Percentiles rank a stretch among this genome's conserved stretches.
These are phyloP conservation scores for Euwallacea fornicatus DNA, from an alignment of 1,140 invertebrate species.

Conservation along the genomic window DNA sequence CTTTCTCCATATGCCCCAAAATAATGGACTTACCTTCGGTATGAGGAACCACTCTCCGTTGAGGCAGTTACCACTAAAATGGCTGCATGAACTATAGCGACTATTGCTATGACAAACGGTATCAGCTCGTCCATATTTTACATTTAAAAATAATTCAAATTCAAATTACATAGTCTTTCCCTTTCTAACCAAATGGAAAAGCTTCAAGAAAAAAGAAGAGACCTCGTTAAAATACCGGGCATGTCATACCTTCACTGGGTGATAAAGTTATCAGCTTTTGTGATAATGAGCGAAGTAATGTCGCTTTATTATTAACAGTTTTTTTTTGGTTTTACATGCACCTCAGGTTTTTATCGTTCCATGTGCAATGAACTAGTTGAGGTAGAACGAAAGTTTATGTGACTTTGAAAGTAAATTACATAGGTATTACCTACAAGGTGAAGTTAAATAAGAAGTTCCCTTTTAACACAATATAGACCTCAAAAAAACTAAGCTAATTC, in stretches of 20 bases:
- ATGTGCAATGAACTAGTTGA: not conserved
- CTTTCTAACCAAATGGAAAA: not conserved
- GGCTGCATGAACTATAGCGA: not conserved
- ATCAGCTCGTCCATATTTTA: constrained; percentile 8
- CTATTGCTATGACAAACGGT: not conserved
- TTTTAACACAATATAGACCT: too few species aligned
- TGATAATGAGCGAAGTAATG: constrained; percentile 14
- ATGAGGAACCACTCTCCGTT: too few species aligned
- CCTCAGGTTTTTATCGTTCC: constrained; percentile 1
- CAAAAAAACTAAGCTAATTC: too few species aligned
- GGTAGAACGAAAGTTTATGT: not conserved
- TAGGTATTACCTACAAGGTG: too few species aligned
- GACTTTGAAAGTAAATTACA: not conserved
- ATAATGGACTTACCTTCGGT: too few species aligned
- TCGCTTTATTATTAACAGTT: constrained; percentile 10
- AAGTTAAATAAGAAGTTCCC: too few species aligned
- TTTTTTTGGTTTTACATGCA: constrained; percentile 9
- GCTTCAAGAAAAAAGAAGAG: constrained; percentile 4
- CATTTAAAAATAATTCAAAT: constrained; percentile 14
- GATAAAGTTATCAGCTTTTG: constrained; percentile 29
- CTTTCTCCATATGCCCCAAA: too few species aligned
- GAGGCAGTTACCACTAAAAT: too few species aligned
- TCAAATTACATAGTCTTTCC: constrained; percentile 2
- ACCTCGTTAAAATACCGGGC: constrained; percentile 21
- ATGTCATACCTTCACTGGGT: constrained; percentile 24